Percentiles rank a stretch among this genome's conserved stretches.
Evolutionary conservation across 2,888 invertebrate species (phyloP).

Genomic region (Amphipyra tragopoginis): DNA sequence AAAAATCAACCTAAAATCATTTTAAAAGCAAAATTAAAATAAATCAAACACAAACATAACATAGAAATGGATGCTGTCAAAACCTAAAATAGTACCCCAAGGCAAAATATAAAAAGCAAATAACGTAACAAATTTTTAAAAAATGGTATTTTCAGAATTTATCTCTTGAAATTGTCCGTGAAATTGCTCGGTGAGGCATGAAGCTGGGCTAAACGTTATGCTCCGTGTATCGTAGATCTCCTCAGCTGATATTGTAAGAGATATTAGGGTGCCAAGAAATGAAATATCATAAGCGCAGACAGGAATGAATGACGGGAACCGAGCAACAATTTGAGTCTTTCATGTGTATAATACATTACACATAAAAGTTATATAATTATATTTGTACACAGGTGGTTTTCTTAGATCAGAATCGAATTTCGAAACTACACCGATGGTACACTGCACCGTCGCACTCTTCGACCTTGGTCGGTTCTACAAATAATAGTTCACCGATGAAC

Average conservation of each 20-base stretch:
- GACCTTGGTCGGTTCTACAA: too few species aligned
- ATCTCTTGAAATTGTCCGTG: constrained; percentile 67
- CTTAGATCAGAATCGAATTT: too few species aligned
- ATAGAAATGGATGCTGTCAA: constrained; percentile 34
- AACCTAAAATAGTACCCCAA: constrained; percentile 35
- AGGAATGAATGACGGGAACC: constrained; percentile 19
- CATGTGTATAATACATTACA: too few species aligned
- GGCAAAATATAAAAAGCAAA: constrained; percentile 48
- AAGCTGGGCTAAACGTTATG: constrained; percentile 59
- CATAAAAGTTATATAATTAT: too few species aligned
- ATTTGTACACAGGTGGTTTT: too few species aligned
- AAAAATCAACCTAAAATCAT: too few species aligned
- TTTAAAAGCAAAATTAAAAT: constrained; percentile 1
- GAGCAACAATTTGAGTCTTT: neutral
- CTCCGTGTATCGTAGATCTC: constrained; percentile 60
- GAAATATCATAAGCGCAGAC: constrained; percentile 37
- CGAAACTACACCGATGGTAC: too few species aligned
- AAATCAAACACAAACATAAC: constrained; percentile 30
- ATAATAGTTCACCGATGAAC: too few species aligned
- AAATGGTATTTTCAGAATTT: constrained; percentile 66
- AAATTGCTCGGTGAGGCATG: constrained; percentile 66
- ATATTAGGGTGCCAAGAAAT: constrained; percentile 51
- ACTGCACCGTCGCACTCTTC: too few species aligned
- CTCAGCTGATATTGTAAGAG: constrained; percentile 50
- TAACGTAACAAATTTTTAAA: constrained; percentile 59